A percentile compares a stretch with the other conserved stretches of the same genome.
phyloP scores from a whole-genome alignment of 2,888 invertebrate species.

The Apamea epomidion region DNA sequence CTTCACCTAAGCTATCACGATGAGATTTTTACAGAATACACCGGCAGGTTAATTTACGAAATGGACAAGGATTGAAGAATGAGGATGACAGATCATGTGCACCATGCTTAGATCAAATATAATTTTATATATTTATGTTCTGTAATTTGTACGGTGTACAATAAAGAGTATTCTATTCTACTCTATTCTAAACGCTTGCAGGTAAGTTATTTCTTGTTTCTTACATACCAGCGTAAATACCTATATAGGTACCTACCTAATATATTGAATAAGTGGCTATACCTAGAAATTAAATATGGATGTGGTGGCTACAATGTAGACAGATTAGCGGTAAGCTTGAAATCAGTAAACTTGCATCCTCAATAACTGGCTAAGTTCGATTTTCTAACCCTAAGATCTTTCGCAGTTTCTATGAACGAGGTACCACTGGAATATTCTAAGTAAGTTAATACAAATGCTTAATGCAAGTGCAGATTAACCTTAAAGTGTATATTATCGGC shows the following conservation, averaged over 20 bases:
- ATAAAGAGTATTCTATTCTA: no score
- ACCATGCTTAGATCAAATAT: neutral
- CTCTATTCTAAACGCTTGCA: neutral
- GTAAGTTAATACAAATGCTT: neutral
- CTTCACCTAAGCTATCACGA: no score
- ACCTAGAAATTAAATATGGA: neutral
- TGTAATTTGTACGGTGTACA: no score
- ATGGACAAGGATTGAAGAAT: neutral
- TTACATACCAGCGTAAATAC: neutral
- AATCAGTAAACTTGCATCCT: neutral
- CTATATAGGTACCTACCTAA: neutral
- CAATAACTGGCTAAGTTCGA: neutral
- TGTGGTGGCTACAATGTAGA: neutral
- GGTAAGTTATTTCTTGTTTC: neutral
- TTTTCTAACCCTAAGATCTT: neutral
- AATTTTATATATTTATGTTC: neutral
- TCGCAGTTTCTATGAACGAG: neutral
- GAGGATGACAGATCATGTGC: neutral
- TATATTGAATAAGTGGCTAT: neutral
- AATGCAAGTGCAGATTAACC: neutral
- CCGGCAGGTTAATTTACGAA: neutral
- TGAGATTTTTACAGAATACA: neutral
- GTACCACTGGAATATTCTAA: neutral
- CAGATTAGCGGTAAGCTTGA: neutral
- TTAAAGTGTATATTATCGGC: neutral